Conservation (phyloP, 2,113 vertebrate genomes). For the Chiloscyllium plagiosum region DNA sequence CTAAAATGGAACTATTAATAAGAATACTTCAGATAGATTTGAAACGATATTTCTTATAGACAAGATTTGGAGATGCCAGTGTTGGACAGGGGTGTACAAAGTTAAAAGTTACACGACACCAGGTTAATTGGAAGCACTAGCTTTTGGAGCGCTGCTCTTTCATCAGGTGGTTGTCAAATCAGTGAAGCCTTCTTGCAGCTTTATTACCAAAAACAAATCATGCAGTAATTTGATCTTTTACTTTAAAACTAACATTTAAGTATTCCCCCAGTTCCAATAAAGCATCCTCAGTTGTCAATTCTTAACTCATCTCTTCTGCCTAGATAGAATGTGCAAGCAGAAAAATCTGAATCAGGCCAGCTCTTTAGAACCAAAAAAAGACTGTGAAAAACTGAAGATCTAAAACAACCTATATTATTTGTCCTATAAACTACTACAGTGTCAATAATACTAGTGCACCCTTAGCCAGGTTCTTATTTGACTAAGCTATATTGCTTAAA, state of each 20-base stretch:
- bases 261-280: neutral
- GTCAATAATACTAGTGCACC: neutral
- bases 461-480: neutral
- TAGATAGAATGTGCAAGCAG: neutral
- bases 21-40: neutral
- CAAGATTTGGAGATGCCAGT: neutral
- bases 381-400: neutral
- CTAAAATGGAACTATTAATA: neutral
- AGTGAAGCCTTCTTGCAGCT: neutral
- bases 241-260: neutral
- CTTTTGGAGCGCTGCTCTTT: too few species aligned
- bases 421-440: neutral
- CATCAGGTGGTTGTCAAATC: too few species aligned
- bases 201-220: neutral
- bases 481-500: neutral
- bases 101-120: too few species aligned
- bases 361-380: neutral
- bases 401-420: neutral
- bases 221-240: neutral
- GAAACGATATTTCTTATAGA: neutral
- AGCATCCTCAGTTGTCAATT: neutral
- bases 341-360: neutral
- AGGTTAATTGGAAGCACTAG: too few species aligned
- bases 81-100: too few species aligned
- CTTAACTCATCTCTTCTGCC: neutral